Conservation (phyloP, 2,888 invertebrate species). For the Folsomia candida region DNA sequence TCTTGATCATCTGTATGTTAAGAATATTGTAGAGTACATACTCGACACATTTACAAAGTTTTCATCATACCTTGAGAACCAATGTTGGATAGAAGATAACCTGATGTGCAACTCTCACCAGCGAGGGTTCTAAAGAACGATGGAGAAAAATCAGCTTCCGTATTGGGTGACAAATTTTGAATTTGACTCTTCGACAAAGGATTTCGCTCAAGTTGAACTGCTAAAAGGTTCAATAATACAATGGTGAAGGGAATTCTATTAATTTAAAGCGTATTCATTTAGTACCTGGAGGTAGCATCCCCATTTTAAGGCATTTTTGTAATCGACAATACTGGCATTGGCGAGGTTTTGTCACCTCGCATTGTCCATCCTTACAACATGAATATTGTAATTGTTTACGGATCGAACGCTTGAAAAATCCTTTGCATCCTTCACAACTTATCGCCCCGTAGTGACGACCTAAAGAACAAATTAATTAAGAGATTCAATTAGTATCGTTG, state of each 20-base stretch:
- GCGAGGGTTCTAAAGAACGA: conserved; percentile 34
- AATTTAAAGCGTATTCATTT: no score
- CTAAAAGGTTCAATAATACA: no score
- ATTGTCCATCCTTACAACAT: conserved; percentile 92
- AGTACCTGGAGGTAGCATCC: no score
- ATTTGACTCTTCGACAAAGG: conserved; percentile 45
- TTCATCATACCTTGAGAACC: conserved; percentile 40
- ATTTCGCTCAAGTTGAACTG: conserved; percentile 51
- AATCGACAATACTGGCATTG: conserved; percentile 97
- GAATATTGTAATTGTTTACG: conserved; percentile 95
- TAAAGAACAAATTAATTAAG: no score
- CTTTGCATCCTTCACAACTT: conserved; percentile 95
- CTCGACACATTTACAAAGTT: no score
- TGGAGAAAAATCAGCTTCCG: conserved; percentile 42
- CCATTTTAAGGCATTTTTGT: conserved; percentile 95
- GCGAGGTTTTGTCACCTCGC: conserved; percentile 97
- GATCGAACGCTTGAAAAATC: conserved; percentile 96
- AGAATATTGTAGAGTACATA: no score
- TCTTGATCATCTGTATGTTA: conserved; percentile 44
- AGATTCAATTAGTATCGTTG: no score
- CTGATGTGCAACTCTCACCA: conserved; percentile 29
- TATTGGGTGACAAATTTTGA: conserved; percentile 34
- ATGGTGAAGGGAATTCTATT: no score
- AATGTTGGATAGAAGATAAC: conserved; percentile 43
- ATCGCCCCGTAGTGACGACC: conserved; percentile 87